Evolutionary conservation across 2,888 invertebrate genomes (phyloP).

Genomic region (Tricholauxania praeusta): DNA sequence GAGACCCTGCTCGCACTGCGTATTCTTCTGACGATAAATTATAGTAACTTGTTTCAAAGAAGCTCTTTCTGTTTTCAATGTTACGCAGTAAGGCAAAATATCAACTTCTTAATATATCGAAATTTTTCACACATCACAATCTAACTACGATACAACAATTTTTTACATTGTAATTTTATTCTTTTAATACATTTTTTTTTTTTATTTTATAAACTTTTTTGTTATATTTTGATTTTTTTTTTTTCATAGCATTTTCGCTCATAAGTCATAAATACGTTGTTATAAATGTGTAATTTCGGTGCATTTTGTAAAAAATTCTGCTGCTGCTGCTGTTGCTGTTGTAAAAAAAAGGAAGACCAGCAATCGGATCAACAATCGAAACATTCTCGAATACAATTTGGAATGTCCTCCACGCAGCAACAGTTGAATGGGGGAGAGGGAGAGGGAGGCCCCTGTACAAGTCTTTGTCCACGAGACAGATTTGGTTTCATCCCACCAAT

Average conservation of each 20-base stretch:
- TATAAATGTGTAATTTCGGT: conserved; percentile 58
- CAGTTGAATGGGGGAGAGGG: too few relatives aligned
- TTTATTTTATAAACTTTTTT: conserved; percentile 6
- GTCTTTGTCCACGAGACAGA: too few relatives aligned
- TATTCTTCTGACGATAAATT: too few relatives aligned
- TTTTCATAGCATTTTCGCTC: conserved; percentile 55
- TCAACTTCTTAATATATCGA: too few relatives aligned
- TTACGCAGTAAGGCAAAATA: too few relatives aligned
- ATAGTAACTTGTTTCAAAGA: too few relatives aligned
- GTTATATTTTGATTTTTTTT: neutral
- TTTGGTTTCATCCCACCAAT: too few relatives aligned
- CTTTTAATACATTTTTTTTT: conserved; percentile 1
- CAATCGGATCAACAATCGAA: neutral
- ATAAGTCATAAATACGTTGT: conserved; percentile 61
- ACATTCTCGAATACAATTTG: neutral
- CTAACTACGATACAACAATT: neutral
- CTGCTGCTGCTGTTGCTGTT: neutral
- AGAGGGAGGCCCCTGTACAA: too few relatives aligned
- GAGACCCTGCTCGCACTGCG: too few relatives aligned
- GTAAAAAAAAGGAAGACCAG: neutral
- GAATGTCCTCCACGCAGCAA: too few relatives aligned
- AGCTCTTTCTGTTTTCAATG: too few relatives aligned
- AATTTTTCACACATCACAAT: too few relatives aligned
- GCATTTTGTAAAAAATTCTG: neutral
- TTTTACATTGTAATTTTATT: neutral